Conservation (phyloP, 2,797 vertebrate genomes). For the Sebastes melanostomus region DNA sequence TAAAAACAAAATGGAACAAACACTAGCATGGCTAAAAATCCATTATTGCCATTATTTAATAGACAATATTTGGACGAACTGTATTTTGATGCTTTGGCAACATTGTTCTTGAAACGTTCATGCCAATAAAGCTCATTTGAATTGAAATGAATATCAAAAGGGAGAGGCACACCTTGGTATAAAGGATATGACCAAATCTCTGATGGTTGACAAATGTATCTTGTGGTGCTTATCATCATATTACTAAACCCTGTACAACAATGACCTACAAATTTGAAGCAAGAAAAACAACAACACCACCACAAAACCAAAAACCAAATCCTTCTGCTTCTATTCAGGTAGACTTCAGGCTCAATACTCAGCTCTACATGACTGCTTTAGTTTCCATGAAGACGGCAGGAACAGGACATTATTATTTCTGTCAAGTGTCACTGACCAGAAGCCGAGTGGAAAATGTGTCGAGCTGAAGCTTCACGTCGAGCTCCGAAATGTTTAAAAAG, state of each 20-base stretch:
- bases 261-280: background rate
- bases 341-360: background rate
- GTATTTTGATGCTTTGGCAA: no score
- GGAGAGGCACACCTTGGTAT: background rate
- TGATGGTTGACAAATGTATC: background rate
- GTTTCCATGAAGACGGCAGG: conserved; percentile 1
- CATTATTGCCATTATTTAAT: no score
- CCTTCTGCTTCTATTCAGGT: background rate
- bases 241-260: background rate
- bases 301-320: background rate
- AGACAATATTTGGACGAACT: no score
- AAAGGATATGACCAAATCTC: background rate
- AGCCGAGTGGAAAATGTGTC: conserved; percentile 18
- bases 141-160: background rate
- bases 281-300: background rate
- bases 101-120: background rate
- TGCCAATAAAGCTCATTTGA: background rate
- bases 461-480: background rate
- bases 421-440: conserved; percentile 9
- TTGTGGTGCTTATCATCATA: background rate
- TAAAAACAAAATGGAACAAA: no score
- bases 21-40: no score
- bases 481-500: background rate
- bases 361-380: background rate
- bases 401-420: background rate